These are phyloP conservation scores for Drosophila anceps DNA, from an alignment of 2,888 invertebrate species.

Conservation along the genomic window DNA sequence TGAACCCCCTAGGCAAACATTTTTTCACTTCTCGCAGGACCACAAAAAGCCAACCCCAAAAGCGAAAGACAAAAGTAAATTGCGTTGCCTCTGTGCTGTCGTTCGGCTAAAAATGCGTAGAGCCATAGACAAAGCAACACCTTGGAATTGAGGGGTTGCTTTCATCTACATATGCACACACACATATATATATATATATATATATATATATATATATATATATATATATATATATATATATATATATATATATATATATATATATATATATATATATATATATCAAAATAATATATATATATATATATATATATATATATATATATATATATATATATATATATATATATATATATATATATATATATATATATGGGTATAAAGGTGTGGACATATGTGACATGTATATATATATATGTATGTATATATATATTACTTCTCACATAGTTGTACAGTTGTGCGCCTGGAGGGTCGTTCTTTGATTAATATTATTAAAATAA, in stretches of 20 bases:
- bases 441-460: conserved; percentile 29
- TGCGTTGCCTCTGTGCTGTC: conserved; percentile 64
- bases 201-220: conserved; percentile 1
- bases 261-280: conserved; percentile 6
- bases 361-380: conserved; percentile 13
- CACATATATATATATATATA: conserved; percentile 23
- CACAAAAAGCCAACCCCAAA: conserved; percentile 67
- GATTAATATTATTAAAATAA: background rate
- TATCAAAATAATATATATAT: background rate
- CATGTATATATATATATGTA: background rate
- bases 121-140: conserved; percentile 73
- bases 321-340: conserved; percentile 5
- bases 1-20: conserved; percentile 35
- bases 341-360: conserved; percentile 13
- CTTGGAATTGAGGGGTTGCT: conserved; percentile 63
- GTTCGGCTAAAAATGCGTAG: conserved; percentile 57
- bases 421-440: background rate
- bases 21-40: conserved; percentile 19
- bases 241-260: no score
- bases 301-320: background rate
- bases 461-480: conserved; percentile 19
- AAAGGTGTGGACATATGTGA: conserved; percentile 14
- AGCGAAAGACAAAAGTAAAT: conserved; percentile 70
- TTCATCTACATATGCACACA: conserved; percentile 9
- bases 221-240: conserved; percentile 2